Base-by-base conservation (phyloP, 2,113 vertebrate species). In the Dicerorhinus sumatrensis region DNA sequence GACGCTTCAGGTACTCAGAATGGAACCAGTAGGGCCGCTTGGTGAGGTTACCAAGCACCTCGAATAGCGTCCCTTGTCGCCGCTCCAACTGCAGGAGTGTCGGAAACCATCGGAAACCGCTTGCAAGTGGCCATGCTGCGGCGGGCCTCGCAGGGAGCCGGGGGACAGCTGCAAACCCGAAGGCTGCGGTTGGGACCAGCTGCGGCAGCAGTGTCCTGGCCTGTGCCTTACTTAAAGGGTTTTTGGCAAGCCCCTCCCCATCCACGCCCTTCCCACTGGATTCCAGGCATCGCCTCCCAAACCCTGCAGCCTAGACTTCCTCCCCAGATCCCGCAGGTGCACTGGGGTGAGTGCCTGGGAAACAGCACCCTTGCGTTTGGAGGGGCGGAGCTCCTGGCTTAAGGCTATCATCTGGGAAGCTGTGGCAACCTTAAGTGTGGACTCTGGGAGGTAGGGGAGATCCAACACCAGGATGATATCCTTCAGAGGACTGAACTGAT, bases 151-250 rank as follows among this genome's bases (percentile, higher is more conserved):
- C 58, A 12, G n/a, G 23, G 12, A 29, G 14, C 6, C 0, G 3
- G 2, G 1, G 9, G 1, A 13, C 7, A 0, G 14, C 1, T 1
- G 58, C 8, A 3, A 54, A 10, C 8, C 5, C 0, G 0, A 3
- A 17, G 23, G 8, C 25, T 0, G 14, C 2, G 31, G 29, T 5
- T 9, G 23, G 27, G n/a, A 16, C 3, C 8, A 6, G 20, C 4
- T 1, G 8, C 3, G 1, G 51, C 21, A 10, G 33, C 13, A 3
- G 8, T 1, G 1, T 4, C 1, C 0, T 0, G 0, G 3, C 56
- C 17, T 0, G 27, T 23, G 23, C 72, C 42, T 60, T 70, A 84
- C 85, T 91, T 92, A 8, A 69, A 85, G 33, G 42, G 63, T 46
- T 17, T 42, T 60, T 20, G 36, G 36, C 27, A 27, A 36, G 91